Base-by-base conservation (phyloP, 2,113 vertebrate genomes). In the Spilogale gracilis region DNA sequence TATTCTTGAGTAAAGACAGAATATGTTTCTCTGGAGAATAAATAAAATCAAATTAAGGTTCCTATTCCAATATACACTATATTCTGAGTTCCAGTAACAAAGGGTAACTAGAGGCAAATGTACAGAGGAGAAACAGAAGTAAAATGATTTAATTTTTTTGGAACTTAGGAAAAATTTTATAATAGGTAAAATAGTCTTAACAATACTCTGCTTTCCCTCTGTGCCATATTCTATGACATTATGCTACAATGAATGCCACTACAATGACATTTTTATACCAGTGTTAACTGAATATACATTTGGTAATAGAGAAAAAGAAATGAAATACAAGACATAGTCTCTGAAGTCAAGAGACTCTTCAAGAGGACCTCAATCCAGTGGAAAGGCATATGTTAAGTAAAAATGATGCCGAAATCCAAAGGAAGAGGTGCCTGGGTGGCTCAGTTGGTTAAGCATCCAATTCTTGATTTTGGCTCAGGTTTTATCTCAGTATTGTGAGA, bases 1-100 rank as follows among this genome's bases (percentile, higher is more conserved):
- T 84, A 38, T 90, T 90, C 76, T 67, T 84, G 71, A 91, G 67
- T 52, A 38, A 74, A 50, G 27, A 54, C 56, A 76, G n/a, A 95
- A 54, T 18, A 83, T 10, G 48, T 67, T 78, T 91, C 45, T 38
- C 20, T n/a, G 85, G 21, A 83, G 25, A 76, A 90, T 48, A 95
- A 10, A 48, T 25, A 84, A 86, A 80, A 85, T 73, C 63, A 89
- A 71, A 88, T 61, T 60, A 89, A 61, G 32, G 54, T 81, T 94
- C 61, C 63, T 69, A 79, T 52, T 58, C 60, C 45, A 87, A 94
- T 9, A 67, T 23, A 76, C 10, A 58, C 60, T 23, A 52, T 85
- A 67, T 87, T 94, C 60, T 94, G 52, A 69, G 23, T 84, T 63
- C 27, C 23, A 93, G 69, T 63, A 76, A 85, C 23, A 63, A 61